Conservation (phyloP, 1,140 invertebrate genomes). For the Lutraria rhynchaena region DNA sequence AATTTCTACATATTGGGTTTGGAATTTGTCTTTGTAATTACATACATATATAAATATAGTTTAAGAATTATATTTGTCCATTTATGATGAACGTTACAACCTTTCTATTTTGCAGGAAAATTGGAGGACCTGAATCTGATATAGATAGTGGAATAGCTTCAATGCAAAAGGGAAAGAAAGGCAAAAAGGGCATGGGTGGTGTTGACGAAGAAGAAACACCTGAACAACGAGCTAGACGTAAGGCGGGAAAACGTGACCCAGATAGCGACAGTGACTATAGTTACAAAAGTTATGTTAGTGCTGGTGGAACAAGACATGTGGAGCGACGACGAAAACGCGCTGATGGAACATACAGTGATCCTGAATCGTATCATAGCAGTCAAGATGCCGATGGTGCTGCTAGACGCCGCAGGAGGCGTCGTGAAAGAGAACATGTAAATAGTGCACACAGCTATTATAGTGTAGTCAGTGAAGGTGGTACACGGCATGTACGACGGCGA, state of each 20-base stretch:
- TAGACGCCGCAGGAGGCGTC: slow-evolving; percentile 72
- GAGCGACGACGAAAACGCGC: slow-evolving; percentile 72
- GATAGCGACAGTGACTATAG: slow-evolving; percentile 80
- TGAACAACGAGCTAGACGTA: slow-evolving; percentile 65
- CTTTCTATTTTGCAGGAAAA: slow-evolving; percentile 66
- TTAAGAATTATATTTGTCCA: too few species aligned
- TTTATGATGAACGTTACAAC: neutral
- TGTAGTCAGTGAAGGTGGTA: slow-evolving; percentile 79
- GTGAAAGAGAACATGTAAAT: slow-evolving; percentile 71
- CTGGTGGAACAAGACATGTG: slow-evolving; percentile 79
- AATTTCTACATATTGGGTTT: too few species aligned
- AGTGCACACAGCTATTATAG: slow-evolving; percentile 81
- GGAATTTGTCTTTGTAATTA: too few species aligned
- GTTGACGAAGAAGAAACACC: slow-evolving; percentile 70
- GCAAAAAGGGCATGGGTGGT: slow-evolving; percentile 55
- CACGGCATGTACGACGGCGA: slow-evolving; percentile 75
- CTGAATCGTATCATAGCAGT: slow-evolving; percentile 79
- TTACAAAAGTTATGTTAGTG: slow-evolving; percentile 78
- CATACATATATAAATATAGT: too few species aligned
- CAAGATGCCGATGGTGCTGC: slow-evolving; percentile 76
- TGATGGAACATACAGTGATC: slow-evolving; percentile 78
- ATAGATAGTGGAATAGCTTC: slow-evolving; percentile 71
- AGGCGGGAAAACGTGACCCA: slow-evolving; percentile 72
- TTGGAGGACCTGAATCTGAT: slow-evolving; percentile 68
- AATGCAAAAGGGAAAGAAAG: slow-evolving; percentile 69